Conservation (phyloP, 2,113 vertebrate genomes). For the Dunckerocampus dactyliophorus region DNA sequence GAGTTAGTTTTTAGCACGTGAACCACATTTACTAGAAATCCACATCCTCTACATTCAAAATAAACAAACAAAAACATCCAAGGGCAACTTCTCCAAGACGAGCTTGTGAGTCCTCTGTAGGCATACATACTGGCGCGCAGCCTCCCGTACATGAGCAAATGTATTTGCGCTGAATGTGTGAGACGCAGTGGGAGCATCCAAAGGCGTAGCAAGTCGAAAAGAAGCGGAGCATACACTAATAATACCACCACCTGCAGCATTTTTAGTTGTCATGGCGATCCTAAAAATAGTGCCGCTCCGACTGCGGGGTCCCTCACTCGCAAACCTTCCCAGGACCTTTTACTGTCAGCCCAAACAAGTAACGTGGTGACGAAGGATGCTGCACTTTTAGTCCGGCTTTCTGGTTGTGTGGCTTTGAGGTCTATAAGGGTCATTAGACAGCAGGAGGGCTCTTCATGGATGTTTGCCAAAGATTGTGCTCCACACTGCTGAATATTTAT, state of each 20-base stretch:
- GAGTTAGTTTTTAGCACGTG: too few relatives aligned
- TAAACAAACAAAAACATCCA: neutral
- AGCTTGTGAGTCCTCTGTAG: slow-evolving; percentile 10
- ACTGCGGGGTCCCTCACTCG: slow-evolving; percentile 23
- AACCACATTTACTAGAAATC: neutral
- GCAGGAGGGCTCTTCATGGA: slow-evolving; percentile 36
- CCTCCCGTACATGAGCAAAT: slow-evolving; percentile 21
- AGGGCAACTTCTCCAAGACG: neutral
- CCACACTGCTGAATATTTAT: slow-evolving; percentile 41
- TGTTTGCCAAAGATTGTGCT: slow-evolving; percentile 12
- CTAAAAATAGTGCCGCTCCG: slow-evolving; percentile 43
- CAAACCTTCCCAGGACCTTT: slow-evolving; percentile 22
- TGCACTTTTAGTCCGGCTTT: slow-evolving; percentile 19
- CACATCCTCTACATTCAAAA: neutral
- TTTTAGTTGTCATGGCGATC: slow-evolving; percentile 55
- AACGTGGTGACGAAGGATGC: neutral
- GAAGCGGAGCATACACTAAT: slow-evolving; percentile 44
- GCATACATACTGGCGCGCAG: slow-evolving; percentile 14
- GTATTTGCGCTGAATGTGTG: slow-evolving; percentile 23
- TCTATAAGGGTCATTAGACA: slow-evolving; percentile 28
- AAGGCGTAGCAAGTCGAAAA: slow-evolving; percentile 44
- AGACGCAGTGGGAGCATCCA: slow-evolving; percentile 44
- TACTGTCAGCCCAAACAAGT: slow-evolving; percentile 17
- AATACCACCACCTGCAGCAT: slow-evolving; percentile 49
- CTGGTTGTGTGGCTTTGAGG: slow-evolving; percentile 14